Evolutionary conservation across 2,888 invertebrate genomes (phyloP).

Genomic region (Ptycholaimellus sp.): DNA sequence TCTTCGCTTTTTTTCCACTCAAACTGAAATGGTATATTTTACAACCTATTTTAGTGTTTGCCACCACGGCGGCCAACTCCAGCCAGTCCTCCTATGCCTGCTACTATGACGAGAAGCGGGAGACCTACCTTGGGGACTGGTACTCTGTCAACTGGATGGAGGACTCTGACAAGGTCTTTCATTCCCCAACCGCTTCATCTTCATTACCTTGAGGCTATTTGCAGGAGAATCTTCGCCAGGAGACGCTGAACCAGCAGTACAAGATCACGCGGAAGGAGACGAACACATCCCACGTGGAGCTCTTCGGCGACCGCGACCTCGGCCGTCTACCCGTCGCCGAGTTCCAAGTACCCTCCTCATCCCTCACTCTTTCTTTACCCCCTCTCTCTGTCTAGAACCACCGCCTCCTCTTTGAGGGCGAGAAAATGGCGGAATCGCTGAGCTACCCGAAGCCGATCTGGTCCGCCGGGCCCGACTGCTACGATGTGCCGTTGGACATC

Average conservation of each 20-base stretch:
- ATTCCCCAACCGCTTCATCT: too few species aligned
- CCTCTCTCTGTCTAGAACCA: too few species aligned
- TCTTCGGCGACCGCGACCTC: constrained; percentile 34
- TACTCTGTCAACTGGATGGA: constrained; percentile 42
- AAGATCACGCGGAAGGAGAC: constrained; percentile 34
- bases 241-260: constrained; percentile 35
- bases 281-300: constrained; percentile 36
- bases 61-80: constrained; percentile 37
- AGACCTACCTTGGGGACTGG: constrained; percentile 35
- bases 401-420: too few species aligned
- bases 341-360: constrained; percentile 28
- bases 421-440: too few species aligned
- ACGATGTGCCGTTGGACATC: too few species aligned
- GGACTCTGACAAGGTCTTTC: constrained; percentile 32
- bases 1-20: constrained; percentile 10
- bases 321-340: constrained; percentile 20
- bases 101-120: constrained; percentile 33
- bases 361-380: too few species aligned
- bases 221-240: constrained; percentile 31
- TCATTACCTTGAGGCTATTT: constrained; percentile 7
- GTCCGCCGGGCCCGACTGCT: too few species aligned
- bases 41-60: constrained; percentile 32
- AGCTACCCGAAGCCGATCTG: too few species aligned
- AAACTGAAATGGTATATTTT: constrained; percentile 2
- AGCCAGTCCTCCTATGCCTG: constrained; percentile 39